phyloP scores from a whole-genome alignment of 1,140 invertebrate species.

The Magallana gigas region DNA sequence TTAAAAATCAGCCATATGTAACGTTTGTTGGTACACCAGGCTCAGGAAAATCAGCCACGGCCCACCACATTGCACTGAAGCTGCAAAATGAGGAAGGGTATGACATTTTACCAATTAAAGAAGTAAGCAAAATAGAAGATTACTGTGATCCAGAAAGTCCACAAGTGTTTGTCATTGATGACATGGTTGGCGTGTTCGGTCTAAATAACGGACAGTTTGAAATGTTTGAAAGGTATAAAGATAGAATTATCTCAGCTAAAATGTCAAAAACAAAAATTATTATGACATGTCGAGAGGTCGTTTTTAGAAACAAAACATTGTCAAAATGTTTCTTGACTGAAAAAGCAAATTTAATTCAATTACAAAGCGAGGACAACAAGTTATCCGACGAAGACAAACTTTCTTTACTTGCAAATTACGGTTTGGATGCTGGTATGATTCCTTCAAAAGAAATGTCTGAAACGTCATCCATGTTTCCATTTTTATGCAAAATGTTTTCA shows the following conservation, averaged over 20 bases:
- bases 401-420: too few species aligned
- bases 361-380: too few species aligned
- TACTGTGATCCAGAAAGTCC: background rate
- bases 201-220: background rate
- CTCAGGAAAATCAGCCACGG: conserved; percentile 22
- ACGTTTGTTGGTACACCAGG: conserved; percentile 22
- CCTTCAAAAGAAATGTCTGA: too few species aligned
- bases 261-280: background rate
- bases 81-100: background rate
- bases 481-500: too few species aligned
- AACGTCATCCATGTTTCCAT: too few species aligned
- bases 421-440: too few species aligned
- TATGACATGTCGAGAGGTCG: background rate
- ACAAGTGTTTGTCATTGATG: background rate
- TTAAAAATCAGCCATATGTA: background rate
- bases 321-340: too few species aligned
- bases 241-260: background rate
- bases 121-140: background rate
- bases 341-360: too few species aligned
- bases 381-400: too few species aligned
- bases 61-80: conserved; percentile 10
- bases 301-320: background rate
- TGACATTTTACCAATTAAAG: background rate
- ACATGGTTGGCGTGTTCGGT: background rate
- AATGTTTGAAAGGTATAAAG: background rate